Base-by-base conservation (phyloP, 2,888 invertebrate genomes). In the Dendrolimus houi region DNA sequence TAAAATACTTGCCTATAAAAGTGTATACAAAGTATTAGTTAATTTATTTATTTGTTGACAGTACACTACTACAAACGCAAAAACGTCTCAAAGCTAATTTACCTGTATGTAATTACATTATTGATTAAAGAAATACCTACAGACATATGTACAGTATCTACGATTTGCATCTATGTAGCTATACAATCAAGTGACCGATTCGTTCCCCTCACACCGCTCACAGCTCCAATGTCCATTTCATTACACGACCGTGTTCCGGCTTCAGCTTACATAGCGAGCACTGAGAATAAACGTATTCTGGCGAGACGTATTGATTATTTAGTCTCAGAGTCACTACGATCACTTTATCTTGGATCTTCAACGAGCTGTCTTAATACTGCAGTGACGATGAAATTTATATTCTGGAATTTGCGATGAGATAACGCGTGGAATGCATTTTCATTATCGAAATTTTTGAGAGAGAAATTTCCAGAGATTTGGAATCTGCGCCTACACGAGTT, bases 221-320 rank as follows among this genome's bases (percentile, higher is more conserved):
- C 47, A 47, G 47, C 47, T 47, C 9, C 47, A 47, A 47, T 12
- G 12, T 12, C 12, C 10, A 47, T 47, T 47, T 47, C 47, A 47
- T 47, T 47, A 9, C 47, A 47, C 47, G 47, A 47, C 47, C 47
- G 47, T 47, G 12, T 47, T 47, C 47, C 47, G 47, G 47, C 8
- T 47, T 47, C 47, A 61, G 61, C 61, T 58, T 57, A 56, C 61
- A 58, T 63, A 62, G 58, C 60, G 60, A 64, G 63, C 66, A 68
- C 64, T 67, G 66, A 70, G 66, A 62, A 64, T 64, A 61, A 29
- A 59, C 55, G 57, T 55, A 57, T 57, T 52, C 61, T 53, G 65
- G 65, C 72, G 71, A 75, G 75, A 73, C 73, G 64, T 75, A 74
- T 75, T 68, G 75, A 75, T 75, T 73, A 60, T 59, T 62, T 61